A percentile compares a stretch with the other conserved stretches of the same genome.
phyloP scores from a whole-genome alignment of 2,113 vertebrate genomes.

The Chionodraco myersi region DNA sequence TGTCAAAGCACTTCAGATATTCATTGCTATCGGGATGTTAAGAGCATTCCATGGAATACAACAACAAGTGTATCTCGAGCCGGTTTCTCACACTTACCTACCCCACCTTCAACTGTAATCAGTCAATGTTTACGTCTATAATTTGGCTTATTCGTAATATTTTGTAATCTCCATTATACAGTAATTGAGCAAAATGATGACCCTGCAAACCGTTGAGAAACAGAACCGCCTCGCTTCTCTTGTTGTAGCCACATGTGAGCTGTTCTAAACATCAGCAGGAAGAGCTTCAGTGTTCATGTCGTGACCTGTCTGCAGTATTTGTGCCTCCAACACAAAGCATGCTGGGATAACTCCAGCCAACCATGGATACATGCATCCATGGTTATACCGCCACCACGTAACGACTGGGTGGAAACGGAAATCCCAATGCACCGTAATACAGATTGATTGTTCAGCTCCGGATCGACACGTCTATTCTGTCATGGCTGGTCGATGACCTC shows the following conservation, averaged over 20 bases:
- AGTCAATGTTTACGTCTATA: not conserved
- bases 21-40: too few species aligned
- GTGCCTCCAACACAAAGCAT: not conserved
- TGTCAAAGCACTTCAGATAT: too few species aligned
- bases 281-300: not conserved
- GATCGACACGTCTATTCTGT: constrained; percentile 42
- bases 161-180: not conserved
- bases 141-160: not conserved
- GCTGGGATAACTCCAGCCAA: constrained; percentile 27
- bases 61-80: too few species aligned
- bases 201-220: not conserved
- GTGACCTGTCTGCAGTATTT: not conserved
- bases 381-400: constrained; percentile 4
- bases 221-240: not conserved
- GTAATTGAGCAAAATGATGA: not conserved
- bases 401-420: constrained; percentile 46
- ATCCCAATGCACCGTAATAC: constrained; percentile 24
- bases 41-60: too few species aligned
- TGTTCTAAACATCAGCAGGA: not conserved
- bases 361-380: not conserved
- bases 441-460: constrained; percentile 59
- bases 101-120: not conserved
- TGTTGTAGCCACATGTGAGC: not conserved
- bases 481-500: constrained; percentile 60
- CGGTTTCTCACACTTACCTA: too few species aligned